phyloP scores from a whole-genome alignment of 2,797 vertebrate species.

The Argyrosomus regius region DNA sequence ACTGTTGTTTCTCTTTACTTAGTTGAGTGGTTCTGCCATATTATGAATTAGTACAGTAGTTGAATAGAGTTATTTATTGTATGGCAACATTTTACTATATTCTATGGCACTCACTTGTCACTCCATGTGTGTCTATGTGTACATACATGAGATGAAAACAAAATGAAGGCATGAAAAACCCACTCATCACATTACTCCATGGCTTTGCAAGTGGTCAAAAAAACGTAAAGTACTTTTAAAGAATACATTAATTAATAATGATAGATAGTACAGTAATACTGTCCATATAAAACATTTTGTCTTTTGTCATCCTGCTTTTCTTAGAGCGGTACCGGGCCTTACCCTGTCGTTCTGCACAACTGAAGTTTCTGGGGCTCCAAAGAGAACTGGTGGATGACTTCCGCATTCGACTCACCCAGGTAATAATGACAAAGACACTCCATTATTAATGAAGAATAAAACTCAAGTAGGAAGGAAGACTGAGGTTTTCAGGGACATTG shows the following conservation, averaged over 20 bases:
- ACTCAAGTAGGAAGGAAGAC: too few species aligned
- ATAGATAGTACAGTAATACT: neutral
- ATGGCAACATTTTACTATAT: too few species aligned
- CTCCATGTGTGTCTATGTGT: neutral
- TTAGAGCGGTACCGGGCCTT: conserved; percentile 95
- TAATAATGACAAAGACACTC: conserved; percentile 21
- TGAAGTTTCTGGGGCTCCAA: conserved; percentile 94
- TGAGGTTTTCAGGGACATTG: neutral
- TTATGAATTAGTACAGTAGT: too few species aligned
- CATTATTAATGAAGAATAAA: neutral
- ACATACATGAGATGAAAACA: neutral
- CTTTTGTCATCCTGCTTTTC: neutral
- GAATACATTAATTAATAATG: neutral
- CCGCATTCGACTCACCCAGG: conserved; percentile 92
- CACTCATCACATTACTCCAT: neutral
- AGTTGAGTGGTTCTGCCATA: too few species aligned
- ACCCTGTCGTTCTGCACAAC: conserved; percentile 89
- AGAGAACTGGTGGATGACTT: conserved; percentile 97
- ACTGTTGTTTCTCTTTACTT: too few species aligned
- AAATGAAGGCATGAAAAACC: neutral
- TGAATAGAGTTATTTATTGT: too few species aligned
- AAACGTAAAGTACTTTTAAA: too few species aligned
- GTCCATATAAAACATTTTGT: neutral
- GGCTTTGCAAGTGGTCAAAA: neutral
- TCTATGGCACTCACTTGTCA: too few species aligned